These are phyloP conservation scores for Julus scanicus DNA, from an alignment of 2,888 invertebrate species.

Conservation along the genomic window DNA sequence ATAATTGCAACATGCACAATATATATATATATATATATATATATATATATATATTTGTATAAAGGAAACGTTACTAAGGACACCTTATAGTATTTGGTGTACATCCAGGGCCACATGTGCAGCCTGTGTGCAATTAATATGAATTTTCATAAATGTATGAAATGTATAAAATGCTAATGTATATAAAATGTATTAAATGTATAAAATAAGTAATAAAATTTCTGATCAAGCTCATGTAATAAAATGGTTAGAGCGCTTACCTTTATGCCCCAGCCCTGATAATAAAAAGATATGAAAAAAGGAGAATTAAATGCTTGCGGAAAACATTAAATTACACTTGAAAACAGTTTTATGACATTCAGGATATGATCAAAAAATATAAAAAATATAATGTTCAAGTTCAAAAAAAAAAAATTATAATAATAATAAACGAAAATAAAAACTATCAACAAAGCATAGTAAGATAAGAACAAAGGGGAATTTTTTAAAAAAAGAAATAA, in stretches of 20 bases:
- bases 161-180: too few species aligned
- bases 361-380: constrained; percentile 23
- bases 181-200: too few species aligned
- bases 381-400: constrained; percentile 39
- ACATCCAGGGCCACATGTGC: background rate
- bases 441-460: constrained; percentile 33
- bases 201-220: background rate
- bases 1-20: constrained; percentile 14
- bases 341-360: constrained; percentile 37
- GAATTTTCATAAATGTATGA: background rate
- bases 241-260: constrained; percentile 49
- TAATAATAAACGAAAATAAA: background rate
- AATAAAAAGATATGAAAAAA: constrained; percentile 48
- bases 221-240: constrained; percentile 10
- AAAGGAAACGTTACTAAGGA: background rate
- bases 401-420: constrained; percentile 41
- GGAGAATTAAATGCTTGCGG: constrained; percentile 30
- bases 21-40: too few species aligned
- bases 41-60: too few species aligned
- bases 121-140: background rate
- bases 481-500: background rate
- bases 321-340: constrained; percentile 44
- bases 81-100: too few species aligned
- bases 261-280: constrained; percentile 51
- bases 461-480: constrained; percentile 8